Evolutionary conservation across 2,113 vertebrate genomes (phyloP), one percentile per base, ranked within the genome.

Genomic region (Percina caprodes): DNA sequence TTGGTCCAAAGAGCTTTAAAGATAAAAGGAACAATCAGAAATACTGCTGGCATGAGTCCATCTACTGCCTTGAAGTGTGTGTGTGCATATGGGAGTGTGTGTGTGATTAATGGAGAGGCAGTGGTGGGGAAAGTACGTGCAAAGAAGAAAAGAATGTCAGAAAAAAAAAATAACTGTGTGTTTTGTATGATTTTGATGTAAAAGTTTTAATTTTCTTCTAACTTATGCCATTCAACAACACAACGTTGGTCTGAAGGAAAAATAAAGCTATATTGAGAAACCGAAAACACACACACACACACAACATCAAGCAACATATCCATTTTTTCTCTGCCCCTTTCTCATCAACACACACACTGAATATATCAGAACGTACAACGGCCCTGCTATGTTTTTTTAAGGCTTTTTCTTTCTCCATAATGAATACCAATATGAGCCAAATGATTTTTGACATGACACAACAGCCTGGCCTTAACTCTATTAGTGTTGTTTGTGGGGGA

Each of bases 401-500:
- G 39, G 39, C 1, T 49, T 62, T 52, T 18, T 23, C 54, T 49
- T 35, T 24, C 69, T 39, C 56, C 19, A 12, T 88, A 89, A 87
- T 86, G 86, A 88, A 90, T 62, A 81, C 76, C 39, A 59, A 84
- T 82, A 92, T 82, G 90, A 93, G 87, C 61, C 84, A 74, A 92
- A 94, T 90, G 62, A 90, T 91, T 89, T 91, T 58, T 93, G 93
- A 93, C 89, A 90, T 88, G 91, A 93, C 86, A 88, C 83, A 86
- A 91, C 79, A 39, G 89, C 71, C 78, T 49, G 69, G 69, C 87
- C 81, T 88, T 92, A 94, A 95, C 92, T 91, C 89, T 91, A 85
- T 94, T 93, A 92, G 77, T 79, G 85, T 80, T 92, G 93, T 93
- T 93, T 94, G 94, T 91, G 88, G 89, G 88, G 79, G 86, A 75